A percentile compares a stretch with the other conserved stretches of the same genome.
phyloP scores from a whole-genome alignment of 64 coral and sea anemone genomes.

The Stylophora pistillata region DNA sequence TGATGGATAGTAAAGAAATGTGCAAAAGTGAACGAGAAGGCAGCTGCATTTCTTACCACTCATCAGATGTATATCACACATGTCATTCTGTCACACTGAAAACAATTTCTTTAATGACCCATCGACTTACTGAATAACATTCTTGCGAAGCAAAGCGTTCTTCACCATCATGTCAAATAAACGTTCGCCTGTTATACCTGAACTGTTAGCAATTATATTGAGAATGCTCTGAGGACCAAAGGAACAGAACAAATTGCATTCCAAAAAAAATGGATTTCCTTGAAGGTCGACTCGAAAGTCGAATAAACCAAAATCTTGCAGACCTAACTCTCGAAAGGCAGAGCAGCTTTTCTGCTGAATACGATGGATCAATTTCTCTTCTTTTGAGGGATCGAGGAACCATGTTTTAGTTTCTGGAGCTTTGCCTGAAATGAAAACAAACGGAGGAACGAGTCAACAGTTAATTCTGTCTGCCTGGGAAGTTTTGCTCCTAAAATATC shows the following conservation, averaged over 20 bases:
- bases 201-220: background rate
- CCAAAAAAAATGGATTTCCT: conserved; percentile 21
- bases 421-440: conserved; percentile 6
- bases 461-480: background rate
- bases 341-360: background rate
- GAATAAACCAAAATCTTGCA: conserved; percentile 14
- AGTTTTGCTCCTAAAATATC: no score
- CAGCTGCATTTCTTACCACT: no score
- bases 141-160: no score
- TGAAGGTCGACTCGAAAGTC: conserved; percentile 21
- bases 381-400: conserved; percentile 10
- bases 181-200: background rate
- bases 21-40: no score
- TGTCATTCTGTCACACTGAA: no score
- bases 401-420: background rate
- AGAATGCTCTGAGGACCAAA: background rate
- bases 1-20: no score
- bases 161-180: background rate
- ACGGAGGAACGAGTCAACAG: background rate
- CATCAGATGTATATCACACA: no score
- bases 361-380: background rate
- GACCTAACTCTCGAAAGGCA: conserved; percentile 14
- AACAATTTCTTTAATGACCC: no score
- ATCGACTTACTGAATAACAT: no score
- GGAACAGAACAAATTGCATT: conserved; percentile 39